Evolutionary conservation across 1,140 invertebrate genomes (phyloP), one percentile per base, ranked within the genome.

Genomic region (Atopsyche davidsoni): DNA sequence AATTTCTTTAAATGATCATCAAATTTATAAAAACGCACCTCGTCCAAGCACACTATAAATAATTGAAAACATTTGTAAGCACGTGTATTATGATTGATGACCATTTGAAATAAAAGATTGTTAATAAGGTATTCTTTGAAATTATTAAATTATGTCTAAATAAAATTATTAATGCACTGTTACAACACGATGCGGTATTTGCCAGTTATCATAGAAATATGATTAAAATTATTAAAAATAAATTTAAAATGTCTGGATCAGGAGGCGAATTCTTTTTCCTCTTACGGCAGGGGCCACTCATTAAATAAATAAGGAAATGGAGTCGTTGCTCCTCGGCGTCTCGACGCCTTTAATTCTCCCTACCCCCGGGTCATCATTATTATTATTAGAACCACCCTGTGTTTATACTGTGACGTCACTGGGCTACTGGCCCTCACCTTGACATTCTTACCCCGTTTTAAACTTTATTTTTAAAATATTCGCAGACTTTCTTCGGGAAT

Each of bases 251-350:
- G 13, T 9, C 13, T 28, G 13, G 25, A n/a, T 28, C 13, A 28
- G 25, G 25, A n/a, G n/a, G n/a, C n/a, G n/a, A n/a, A n/a, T n/a
- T n/a, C n/a, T n/a, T n/a, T n/a, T n/a, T n/a, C n/a, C n/a, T n/a
- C n/a, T n/a, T n/a, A n/a, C n/a, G n/a, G n/a, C n/a, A n/a, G n/a
- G 9, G 11, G 17, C 11, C 34, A 22, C 32, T 51, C 40, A 51
- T 51, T 51, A 51, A 44, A 51, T 44, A 51, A 51, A 51, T 51
- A 51, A 51, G 38, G 48, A 38, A 38, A 39, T 22, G 21, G 11
- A 47, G 35, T 6, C 21, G 46, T 11, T 4, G 31, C 7, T 32
- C 34, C 10, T 41, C 17, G 36, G 38, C 40, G 39, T 43, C 40
- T 25, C 32, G 48, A 43, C 40, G 48, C 48, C 38, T 44, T 51